Base-by-base conservation (phyloP, 2,888 invertebrate species). In the Perizoma affinitatum region DNA sequence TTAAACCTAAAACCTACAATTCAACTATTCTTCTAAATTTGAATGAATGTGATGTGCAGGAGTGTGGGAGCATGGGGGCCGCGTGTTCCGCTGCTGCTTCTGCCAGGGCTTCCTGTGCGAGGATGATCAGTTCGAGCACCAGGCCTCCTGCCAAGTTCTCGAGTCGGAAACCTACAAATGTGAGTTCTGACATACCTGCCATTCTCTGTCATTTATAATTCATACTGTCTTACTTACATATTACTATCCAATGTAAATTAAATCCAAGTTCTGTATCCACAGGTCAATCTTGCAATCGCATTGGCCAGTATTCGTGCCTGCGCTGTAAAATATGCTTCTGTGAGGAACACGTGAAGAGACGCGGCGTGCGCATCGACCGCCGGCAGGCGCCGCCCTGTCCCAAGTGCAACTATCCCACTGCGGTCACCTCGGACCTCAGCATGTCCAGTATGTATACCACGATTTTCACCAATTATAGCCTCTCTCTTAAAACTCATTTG, bases 61-160 rank as follows among this genome's bases (percentile, higher is more conserved):
- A 5, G 98, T 98, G 5, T 98, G 98, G 98, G 98, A 98, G 84
- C 98, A 99, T 79, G 99, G 98, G 33, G 97, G 97, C 0, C 93
- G 97, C 55, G 96, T 97, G 71, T 98, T 97, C 84, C 95, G 96
- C 73, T 98, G 98, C 83, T 97, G 96, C 40, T 98, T 97, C 90
- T 99, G 98, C 83, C 93, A 95, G 72, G 96, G 96, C 50, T 98
- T 95, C 79, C 92, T 97, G 5, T 99, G 99, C 85, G 98, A 98
- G 89, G 98, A 98, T 87, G 98, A 98, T 87, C 98, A 98, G 87
- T 98, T 98, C 90, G 98, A 99, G 88, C 98, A 99, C 90, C 99
- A 99, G 89, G 98, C 98, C 4, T 97, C 97, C 0, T 98, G 98
- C 83, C 98, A 99, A 93, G 97, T 98, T 61, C 91, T 99, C 5